Evolutionary conservation across 2,113 vertebrate species (phyloP), one percentile per base, ranked within the genome.

Genomic region (Mobula birostris): DNA sequence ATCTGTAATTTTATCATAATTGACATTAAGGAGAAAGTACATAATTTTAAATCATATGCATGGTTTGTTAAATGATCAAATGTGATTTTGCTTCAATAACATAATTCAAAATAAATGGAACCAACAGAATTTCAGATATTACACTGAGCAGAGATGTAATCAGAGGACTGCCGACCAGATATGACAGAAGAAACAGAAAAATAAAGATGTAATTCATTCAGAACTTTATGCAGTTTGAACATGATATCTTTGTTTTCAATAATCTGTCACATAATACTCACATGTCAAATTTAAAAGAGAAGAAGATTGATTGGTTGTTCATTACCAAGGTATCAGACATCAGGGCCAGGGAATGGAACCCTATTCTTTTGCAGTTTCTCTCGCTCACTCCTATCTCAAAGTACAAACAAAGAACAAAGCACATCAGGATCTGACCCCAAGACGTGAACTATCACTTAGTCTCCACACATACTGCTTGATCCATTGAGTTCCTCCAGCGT

Each of bases 21-120:
- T 90, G 85, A 90, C n/a, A 63, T 90, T 90, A 90, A 90, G 85
- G 85, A 90, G 85, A 90, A 90, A 66, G 58, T 68, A 90, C 61
- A 90, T 90, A 66, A 68, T 68, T 90, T 90, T 19, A 63, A 68
- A 90, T 90, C 85, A 90, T 90, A 90, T 3, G 85, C 85, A 90
- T n/a, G 85, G 61, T 90, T n/a, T 88, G 58, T 63, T 66, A 66
- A 90, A 90, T 90, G 85, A 90, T 66, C 63, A 66, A 66, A n/a
- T 63, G 66, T 90, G 85, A 68, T 32, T 90, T 90, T 90, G 12
- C 29, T 90, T n/a, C 61, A 90, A 15, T 90, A 19, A 32, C 14
- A 90, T 68, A 90, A 66, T 90, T 90, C 85, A 90, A 90, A 90
- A n/a, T n/a, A 66, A 63, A 66, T 32, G n/a, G 58, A 66, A 32